A percentile compares a stretch with the other conserved stretches of the same genome.
Conservation (phyloP, 2,888 invertebrate genomes). For the Vannuccia rotundouncinata region DNA sequence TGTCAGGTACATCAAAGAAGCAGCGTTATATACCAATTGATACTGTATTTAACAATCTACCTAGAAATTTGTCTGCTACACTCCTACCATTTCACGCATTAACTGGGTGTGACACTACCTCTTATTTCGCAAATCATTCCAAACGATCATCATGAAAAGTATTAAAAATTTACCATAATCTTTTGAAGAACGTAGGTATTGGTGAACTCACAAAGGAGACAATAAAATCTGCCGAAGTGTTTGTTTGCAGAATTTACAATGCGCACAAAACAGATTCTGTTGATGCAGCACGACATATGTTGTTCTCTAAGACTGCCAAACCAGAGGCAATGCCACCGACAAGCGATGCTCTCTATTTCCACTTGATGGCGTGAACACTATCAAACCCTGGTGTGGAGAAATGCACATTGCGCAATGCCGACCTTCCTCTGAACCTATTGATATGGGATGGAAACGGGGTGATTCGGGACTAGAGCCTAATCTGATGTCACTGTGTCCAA, state of each 20-base stretch:
- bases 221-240: constrained; percentile 8
- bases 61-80: constrained; percentile 1
- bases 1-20: not conserved
- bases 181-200: not conserved
- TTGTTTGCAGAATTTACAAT: constrained; percentile 16
- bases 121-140: not conserved
- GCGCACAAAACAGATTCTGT: constrained; percentile 9
- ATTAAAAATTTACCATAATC: not conserved
- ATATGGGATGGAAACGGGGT: not conserved
- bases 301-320: constrained; percentile 2
- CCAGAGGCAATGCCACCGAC: not conserved
- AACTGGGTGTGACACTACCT: constrained; percentile 10
- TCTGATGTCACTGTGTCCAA: constrained; percentile 10
- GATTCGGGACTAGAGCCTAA: constrained; percentile 17
- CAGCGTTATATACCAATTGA: not conserved
- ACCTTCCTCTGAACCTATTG: not conserved
- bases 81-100: constrained; percentile 15
- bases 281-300: constrained; percentile 7
- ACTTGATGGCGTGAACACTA: not conserved
- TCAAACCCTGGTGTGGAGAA: constrained; percentile 13
- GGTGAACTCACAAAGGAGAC: constrained; percentile 16
- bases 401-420: not conserved
- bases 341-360: constrained; percentile 15
- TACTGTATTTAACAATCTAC: not conserved
- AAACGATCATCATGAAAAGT: constrained; percentile 5